Percentiles rank a stretch among this genome's conserved stretches.
These are phyloP conservation scores for Chesias legatella DNA, from an alignment of 2,888 invertebrate species.

Conservation along the genomic window DNA sequence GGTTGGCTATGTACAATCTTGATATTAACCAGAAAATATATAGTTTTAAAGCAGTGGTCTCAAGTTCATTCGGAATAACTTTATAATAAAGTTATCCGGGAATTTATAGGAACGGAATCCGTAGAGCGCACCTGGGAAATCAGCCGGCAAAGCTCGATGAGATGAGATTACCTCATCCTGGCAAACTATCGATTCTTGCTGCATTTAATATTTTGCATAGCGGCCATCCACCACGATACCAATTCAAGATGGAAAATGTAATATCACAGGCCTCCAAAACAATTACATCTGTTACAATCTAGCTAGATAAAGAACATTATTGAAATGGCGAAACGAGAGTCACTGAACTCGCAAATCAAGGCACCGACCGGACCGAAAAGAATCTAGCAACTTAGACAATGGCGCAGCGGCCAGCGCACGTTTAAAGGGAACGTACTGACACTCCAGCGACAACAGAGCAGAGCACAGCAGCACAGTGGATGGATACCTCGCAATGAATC, in stretches of 20 bases:
- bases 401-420: conserved; percentile 21
- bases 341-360: conserved; percentile 30
- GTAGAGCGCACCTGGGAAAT: conserved; percentile 2
- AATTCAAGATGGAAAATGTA: no score
- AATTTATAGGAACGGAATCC: conserved; percentile 2
- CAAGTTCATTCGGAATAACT: not conserved
- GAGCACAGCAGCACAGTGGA: no score
- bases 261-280: no score
- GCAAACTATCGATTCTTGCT: no score
- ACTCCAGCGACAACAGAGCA: conserved; percentile 1
- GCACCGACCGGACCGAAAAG: conserved; percentile 41
- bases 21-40: no score
- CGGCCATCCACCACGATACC: no score
- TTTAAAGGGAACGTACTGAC: conserved; percentile 9
- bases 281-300: no score
- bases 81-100: not conserved
- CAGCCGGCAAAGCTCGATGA: not conserved
- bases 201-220: no score
- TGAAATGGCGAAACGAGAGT: conserved; percentile 22
- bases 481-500: no score
- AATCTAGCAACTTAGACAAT: conserved; percentile 34
- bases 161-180: no score
- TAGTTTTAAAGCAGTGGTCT: no score
- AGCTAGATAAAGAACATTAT: conserved; percentile 13
- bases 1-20: no score